Evolutionary conservation across 2,797 vertebrate genomes (phyloP).

Genomic region (Notamacropus eugenii): DNA sequence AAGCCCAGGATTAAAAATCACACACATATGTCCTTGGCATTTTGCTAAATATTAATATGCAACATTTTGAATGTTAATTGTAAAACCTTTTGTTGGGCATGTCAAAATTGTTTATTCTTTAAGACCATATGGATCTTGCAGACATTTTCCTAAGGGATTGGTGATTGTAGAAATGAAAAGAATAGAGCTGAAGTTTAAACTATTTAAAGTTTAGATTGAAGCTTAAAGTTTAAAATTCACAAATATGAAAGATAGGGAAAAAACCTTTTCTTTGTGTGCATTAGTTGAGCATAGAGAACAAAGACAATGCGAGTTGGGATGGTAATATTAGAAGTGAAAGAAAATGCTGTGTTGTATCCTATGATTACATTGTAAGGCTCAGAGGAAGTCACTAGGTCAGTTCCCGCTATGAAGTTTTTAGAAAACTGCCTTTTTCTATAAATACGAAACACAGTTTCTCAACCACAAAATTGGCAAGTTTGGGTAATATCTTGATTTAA

Average conservation of each 20-base stretch:
- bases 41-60: conserved; percentile 29
- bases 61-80: conserved; percentile 23
- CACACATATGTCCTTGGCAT: conserved; percentile 30
- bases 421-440: conserved; percentile 51
- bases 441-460: conserved; percentile 42
- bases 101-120: conserved; percentile 53
- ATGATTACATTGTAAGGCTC: neutral
- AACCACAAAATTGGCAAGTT: neutral
- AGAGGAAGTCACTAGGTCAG: conserved; percentile 19
- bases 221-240: conserved; percentile 11
- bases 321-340: conserved; percentile 14
- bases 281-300: conserved; percentile 28
- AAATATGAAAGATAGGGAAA: conserved; percentile 19
- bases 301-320: conserved; percentile 8
- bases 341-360: conserved; percentile 5
- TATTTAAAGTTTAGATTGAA: neutral
- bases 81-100: conserved; percentile 22
- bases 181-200: conserved; percentile 40
- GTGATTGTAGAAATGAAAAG: conserved; percentile 49
- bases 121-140: conserved; percentile 9
- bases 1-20: conserved; percentile 47
- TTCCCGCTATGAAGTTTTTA: conserved; percentile 7
- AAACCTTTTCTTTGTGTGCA: conserved; percentile 16
- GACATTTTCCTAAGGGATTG: conserved; percentile 41
- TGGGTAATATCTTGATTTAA: conserved; percentile 22